phyloP scores from a whole-genome alignment of 1,140 invertebrate genomes.

The Camponotus vicinus region DNA sequence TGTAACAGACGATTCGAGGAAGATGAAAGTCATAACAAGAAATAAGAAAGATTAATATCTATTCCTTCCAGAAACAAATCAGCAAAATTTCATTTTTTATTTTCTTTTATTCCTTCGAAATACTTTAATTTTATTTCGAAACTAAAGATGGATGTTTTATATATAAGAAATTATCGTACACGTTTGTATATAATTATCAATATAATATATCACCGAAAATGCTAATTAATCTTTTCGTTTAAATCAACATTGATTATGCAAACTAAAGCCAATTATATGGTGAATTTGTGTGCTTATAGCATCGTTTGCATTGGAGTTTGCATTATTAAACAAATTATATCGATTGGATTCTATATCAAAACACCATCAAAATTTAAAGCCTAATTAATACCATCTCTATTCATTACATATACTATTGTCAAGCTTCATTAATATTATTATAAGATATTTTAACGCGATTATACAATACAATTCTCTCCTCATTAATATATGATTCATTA shows the following conservation, averaged over 20 bases:
- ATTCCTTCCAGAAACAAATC: slow-evolving; percentile 11
- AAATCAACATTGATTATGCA: neutral
- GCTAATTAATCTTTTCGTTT: neutral
- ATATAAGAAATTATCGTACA: neutral
- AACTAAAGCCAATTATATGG: slow-evolving; percentile 10
- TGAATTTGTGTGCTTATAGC: neutral
- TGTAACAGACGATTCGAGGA: neutral
- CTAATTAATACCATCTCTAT: slow-evolving; percentile 30
- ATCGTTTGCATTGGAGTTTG: neutral
- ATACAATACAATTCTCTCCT: neutral
- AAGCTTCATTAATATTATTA: slow-evolving; percentile 4
- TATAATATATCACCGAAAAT: slow-evolving; percentile 10
- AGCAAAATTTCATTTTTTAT: neutral
- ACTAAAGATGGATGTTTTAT: slow-evolving; percentile 1
- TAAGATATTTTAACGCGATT: slow-evolving; percentile 21
- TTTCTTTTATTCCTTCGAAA: neutral
- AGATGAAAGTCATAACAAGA: neutral
- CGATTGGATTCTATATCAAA: slow-evolving; percentile 28
- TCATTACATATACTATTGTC: neutral
- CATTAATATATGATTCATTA: neutral
- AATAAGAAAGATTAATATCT: neutral
- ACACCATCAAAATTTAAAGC: slow-evolving; percentile 27
- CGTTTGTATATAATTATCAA: neutral
- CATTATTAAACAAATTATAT: slow-evolving; percentile 53
- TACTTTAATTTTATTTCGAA: slow-evolving; percentile 5